Evolutionary conservation across 2,888 invertebrate species (phyloP).

Genomic region (Zhuqinia jingwanae): DNA sequence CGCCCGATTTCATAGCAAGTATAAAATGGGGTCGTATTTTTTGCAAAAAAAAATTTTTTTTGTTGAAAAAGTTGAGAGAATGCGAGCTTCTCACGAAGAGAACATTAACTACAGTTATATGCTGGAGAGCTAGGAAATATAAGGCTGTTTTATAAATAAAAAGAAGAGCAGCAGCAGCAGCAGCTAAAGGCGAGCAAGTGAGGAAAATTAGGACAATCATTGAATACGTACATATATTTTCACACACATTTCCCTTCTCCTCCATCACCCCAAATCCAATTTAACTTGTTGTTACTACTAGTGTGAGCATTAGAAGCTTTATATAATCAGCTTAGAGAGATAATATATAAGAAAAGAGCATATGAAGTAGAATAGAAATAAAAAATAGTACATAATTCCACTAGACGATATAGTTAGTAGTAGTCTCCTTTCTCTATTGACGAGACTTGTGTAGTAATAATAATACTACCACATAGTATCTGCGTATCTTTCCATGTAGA

Average conservation of each 20-base stretch:
- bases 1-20: not conserved
- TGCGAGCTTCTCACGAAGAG: constrained; percentile 63
- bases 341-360: too few relatives aligned
- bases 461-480: too few relatives aligned
- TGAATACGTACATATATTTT: constrained; percentile 42
- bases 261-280: constrained; percentile 46
- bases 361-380: too few relatives aligned
- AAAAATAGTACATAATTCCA: too few relatives aligned
- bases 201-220: constrained; percentile 57
- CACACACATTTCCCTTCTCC: constrained; percentile 38
- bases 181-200: constrained; percentile 27
- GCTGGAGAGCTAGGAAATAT: too few relatives aligned
- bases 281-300: constrained; percentile 47
- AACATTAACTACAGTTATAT: constrained; percentile 64
- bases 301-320: constrained; percentile 26
- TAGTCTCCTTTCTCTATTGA: too few relatives aligned
- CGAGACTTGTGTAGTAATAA: too few relatives aligned
- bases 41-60: constrained; percentile 18
- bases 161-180: constrained; percentile 17
- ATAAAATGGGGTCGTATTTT: constrained; percentile 20
- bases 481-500: too few relatives aligned
- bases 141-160: not conserved
- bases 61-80: constrained; percentile 51
- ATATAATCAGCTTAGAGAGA: not conserved
- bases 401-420: too few relatives aligned